Base-by-base conservation (phyloP, 2,888 invertebrate species). In the Stratiomys singularior region DNA sequence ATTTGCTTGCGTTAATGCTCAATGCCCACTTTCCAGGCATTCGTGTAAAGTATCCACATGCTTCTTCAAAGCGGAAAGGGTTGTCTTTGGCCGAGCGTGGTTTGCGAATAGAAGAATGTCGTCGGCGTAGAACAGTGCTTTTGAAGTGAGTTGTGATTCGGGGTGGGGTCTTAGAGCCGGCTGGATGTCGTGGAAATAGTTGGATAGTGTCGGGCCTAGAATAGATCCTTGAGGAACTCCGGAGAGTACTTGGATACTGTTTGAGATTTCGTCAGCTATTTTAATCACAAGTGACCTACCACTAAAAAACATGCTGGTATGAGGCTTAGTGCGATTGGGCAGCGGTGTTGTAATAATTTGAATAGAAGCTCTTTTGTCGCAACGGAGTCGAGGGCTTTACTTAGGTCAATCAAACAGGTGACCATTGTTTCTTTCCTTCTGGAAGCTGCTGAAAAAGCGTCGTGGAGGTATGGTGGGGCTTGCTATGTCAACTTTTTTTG, bases 301-400 rank as follows among this genome's bases (percentile, higher is more conserved):
- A 9, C n/a, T 28, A 76, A 28, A n/a, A 30, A 67, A 23, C 46
- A 25, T 11, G 15, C 11, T 13, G 44, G 7, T 63, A 63, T 44
- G 37, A n/a, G n/a, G n/a, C n/a, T n/a, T 7, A 18, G 74, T 28
- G 37, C 28, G 23, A n/a, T n/a, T n/a, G n/a, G n/a, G n/a, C n/a
- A n/a, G n/a, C n/a, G n/a, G n/a, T n/a, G n/a, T n/a, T n/a, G n/a
- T n/a, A n/a, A n/a, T n/a, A n/a, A n/a, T 5, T 63, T 25, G 23
- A 21, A 7, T 7, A 27, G 4, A 5, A 60, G 56, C 5, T 58
- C 56, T 5, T 72, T 37, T n/a, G 18, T 27, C 28, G 27, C 56
- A 3, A 72, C 72, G 7, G 56, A 56, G 30, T 72, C 72, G 25
- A 72, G 56, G 5, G 72, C 72, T 23, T 56, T 72, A 1, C 5